Evolutionary conservation across 2,888 invertebrate species (phyloP).

Genomic region (Chorisops tibialis): DNA sequence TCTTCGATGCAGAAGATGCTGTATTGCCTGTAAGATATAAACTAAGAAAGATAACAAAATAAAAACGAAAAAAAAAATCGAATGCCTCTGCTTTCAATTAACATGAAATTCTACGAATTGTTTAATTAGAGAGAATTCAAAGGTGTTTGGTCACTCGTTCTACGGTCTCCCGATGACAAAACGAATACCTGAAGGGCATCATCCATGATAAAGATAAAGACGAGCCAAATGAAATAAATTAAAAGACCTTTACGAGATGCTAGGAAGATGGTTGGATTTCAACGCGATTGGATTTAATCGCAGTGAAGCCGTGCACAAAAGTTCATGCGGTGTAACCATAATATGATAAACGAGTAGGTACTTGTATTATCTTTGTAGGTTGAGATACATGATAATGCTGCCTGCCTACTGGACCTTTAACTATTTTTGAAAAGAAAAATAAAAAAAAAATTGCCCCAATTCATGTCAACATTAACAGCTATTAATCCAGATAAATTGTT

Average conservation of each 20-base stretch:
- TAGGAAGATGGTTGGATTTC: not conserved
- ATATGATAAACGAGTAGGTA: too few relatives aligned
- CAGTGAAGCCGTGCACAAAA: too few relatives aligned
- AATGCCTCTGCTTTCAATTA: conserved; percentile 51
- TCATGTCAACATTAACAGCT: too few relatives aligned
- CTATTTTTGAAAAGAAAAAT: too few relatives aligned
- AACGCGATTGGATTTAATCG: not conserved
- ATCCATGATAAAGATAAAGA: conserved; percentile 15
- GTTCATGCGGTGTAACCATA: too few relatives aligned
- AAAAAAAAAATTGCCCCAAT: too few relatives aligned
- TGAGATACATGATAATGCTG: too few relatives aligned
- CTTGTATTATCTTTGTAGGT: too few relatives aligned
- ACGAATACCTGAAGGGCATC: conserved; percentile 11
- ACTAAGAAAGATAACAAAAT: not conserved
- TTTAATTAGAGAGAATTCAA: conserved; percentile 50
- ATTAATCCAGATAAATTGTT: too few relatives aligned
- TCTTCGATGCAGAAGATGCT: conserved; percentile 13
- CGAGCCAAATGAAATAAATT: conserved; percentile 23
- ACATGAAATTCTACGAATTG: conserved; percentile 54
- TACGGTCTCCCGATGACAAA: conserved; percentile 23
- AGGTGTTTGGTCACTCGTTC: conserved; percentile 29
- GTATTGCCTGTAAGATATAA: not conserved
- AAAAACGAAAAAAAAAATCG: conserved; percentile 5
- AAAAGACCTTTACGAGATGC: not conserved
- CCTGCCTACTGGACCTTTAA: too few relatives aligned